Evolutionary conservation across 2,797 vertebrate species (phyloP).

Genomic region (Pagetopsis macropterus): DNA sequence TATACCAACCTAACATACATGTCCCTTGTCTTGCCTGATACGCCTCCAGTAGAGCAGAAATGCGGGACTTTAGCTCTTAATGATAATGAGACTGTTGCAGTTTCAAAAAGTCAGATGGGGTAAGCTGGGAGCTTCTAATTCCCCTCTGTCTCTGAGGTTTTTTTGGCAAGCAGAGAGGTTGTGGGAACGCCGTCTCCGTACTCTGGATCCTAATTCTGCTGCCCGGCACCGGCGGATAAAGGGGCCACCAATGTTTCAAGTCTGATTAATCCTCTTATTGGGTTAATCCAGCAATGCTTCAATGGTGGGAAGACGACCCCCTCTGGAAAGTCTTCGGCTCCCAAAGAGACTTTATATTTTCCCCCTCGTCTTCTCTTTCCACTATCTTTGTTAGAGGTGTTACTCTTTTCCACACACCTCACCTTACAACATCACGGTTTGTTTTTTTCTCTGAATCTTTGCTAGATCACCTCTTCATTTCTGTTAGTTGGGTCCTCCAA

Average conservation of each 20-base stretch:
- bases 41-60: constrained; percentile 6
- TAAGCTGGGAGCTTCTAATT: constrained; percentile 51
- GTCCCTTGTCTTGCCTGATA: constrained; percentile 10
- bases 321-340: constrained; percentile 47
- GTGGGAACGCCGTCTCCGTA: constrained; percentile 71
- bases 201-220: constrained; percentile 68
- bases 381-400: constrained; percentile 50
- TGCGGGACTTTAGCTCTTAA: constrained; percentile 28
- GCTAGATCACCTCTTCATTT: constrained; percentile 14
- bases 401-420: constrained; percentile 33
- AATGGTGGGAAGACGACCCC: constrained; percentile 51
- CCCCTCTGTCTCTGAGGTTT: constrained; percentile 42
- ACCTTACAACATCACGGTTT: constrained; percentile 4
- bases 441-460: constrained; percentile 14
- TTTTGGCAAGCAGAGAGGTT: constrained; percentile 64
- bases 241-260: constrained; percentile 79
- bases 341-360: constrained; percentile 25
- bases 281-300: constrained; percentile 77
- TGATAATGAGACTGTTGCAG: constrained; percentile 34
- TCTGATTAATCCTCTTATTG: constrained; percentile 83
- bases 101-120: constrained; percentile 35
- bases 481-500: constrained; percentile 18
- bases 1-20: not conserved
- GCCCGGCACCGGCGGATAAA: constrained; percentile 62
- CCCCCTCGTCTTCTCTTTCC: constrained; percentile 23